A percentile compares a stretch with the other conserved stretches of the same genome.
Evolutionary conservation across 2,797 vertebrate species (phyloP).

Genomic region (Salmo trutta): DNA sequence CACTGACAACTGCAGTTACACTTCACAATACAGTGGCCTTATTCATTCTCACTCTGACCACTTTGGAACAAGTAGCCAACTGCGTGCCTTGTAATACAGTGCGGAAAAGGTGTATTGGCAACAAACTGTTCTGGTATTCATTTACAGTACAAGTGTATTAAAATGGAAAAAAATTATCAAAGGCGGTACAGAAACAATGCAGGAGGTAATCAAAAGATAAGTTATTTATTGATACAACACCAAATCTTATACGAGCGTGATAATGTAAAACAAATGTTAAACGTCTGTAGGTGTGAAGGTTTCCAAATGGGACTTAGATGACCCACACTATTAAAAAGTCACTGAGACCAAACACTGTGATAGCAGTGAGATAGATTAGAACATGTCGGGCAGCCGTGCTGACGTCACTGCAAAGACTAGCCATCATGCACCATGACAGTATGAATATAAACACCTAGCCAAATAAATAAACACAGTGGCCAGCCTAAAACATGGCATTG

Average conservation of each 20-base stretch:
- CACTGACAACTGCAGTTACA: neutral
- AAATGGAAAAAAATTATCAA: neutral
- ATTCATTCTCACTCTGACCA: neutral
- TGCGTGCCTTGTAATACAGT: neutral
- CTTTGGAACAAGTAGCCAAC: neutral
- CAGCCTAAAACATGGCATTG: neutral
- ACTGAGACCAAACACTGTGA: constrained; percentile 1
- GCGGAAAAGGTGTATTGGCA: neutral
- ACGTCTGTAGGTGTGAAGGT: neutral
- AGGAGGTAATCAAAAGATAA: neutral
- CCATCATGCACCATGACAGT: neutral
- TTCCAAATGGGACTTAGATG: neutral
- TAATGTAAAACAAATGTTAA: neutral
- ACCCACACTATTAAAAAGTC: neutral
- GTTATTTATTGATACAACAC: neutral
- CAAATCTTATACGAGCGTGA: neutral
- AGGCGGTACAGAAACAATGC: neutral
- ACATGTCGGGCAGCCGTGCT: neutral
- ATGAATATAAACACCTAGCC: neutral
- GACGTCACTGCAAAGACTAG: neutral
- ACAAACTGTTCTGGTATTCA: neutral
- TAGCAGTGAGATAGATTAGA: neutral
- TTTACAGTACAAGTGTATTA: neutral
- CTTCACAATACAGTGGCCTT: neutral
- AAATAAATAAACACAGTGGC: neutral